phyloP scores from a whole-genome alignment of 2,888 invertebrate species.

The Hipparchia semele region DNA sequence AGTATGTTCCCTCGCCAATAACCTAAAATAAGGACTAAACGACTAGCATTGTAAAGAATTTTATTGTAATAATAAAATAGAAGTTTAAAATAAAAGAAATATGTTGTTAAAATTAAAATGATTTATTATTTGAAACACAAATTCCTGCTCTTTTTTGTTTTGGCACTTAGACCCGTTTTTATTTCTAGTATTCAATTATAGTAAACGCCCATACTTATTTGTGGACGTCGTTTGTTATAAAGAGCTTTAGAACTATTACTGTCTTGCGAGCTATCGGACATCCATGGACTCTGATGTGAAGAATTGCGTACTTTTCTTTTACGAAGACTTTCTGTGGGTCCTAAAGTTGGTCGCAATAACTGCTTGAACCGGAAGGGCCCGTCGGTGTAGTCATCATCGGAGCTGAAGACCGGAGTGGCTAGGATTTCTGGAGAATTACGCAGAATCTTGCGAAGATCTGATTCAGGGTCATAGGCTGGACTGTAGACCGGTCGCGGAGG shows the following conservation, averaged over 20 bases:
- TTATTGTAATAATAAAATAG: no score
- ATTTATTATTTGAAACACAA: no score
- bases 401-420: conserved; percentile 72
- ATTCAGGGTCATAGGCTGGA: conserved; percentile 70
- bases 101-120: no score
- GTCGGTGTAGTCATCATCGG: conserved; percentile 82
- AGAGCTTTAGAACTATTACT: conserved; percentile 69
- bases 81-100: no score
- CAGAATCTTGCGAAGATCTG: conserved; percentile 74
- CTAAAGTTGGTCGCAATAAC: conserved; percentile 84
- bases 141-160: no score
- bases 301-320: conserved; percentile 83
- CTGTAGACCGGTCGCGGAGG: conserved; percentile 64
- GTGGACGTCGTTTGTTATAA: conserved; percentile 72
- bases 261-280: conserved; percentile 78
- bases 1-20: no score
- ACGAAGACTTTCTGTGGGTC: conserved; percentile 87
- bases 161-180: no score
- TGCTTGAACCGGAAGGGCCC: conserved; percentile 88
- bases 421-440: conserved; percentile 77
- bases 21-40: no score
- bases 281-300: conserved; percentile 73
- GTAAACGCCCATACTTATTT: conserved; percentile 77
- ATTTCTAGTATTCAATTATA: conserved; percentile 54
- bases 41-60: no score